Conservation (phyloP, 2,888 invertebrate genomes). For the Lampropteryx suffumata region DNA sequence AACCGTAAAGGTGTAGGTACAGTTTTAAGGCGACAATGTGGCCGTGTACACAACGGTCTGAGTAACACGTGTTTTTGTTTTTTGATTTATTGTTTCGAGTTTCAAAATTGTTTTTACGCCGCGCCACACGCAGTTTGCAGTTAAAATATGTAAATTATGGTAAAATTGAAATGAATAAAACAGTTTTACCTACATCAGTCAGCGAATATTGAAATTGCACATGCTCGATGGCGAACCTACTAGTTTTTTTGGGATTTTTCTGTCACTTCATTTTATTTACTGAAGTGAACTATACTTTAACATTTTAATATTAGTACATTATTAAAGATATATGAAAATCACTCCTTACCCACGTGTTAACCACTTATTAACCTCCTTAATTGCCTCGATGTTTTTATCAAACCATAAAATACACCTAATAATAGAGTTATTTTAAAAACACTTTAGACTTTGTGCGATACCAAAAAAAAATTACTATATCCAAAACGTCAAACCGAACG, state of each 20-base stretch:
- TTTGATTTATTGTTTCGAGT: slow-evolving; percentile 79
- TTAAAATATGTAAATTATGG: slow-evolving; percentile 56
- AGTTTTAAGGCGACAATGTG: slow-evolving; percentile 73
- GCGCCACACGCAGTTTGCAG: slow-evolving; percentile 73
- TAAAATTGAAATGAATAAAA: slow-evolving; percentile 30
- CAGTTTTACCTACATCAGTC: slow-evolving; percentile 24
- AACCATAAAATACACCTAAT: too few relatives aligned
- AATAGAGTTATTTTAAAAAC: too few relatives aligned
- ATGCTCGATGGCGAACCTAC: background rate
- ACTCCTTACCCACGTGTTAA: too few relatives aligned
- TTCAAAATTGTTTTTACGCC: slow-evolving; percentile 73
- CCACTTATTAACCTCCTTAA: too few relatives aligned
- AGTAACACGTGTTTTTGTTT: slow-evolving; percentile 77
- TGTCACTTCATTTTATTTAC: slow-evolving; percentile 27
- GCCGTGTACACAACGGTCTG: slow-evolving; percentile 72
- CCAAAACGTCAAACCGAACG: slow-evolving; percentile 48
- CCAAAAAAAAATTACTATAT: too few relatives aligned
- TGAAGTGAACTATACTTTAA: background rate
- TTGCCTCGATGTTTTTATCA: too few relatives aligned
- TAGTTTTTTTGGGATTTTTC: background rate
- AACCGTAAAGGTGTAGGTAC: slow-evolving; percentile 29
- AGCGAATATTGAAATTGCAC: slow-evolving; percentile 11
- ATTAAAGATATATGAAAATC: too few relatives aligned
- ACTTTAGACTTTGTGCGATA: too few relatives aligned
- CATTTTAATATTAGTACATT: too few relatives aligned